These are phyloP conservation scores for Lamprologus sp. DNA, from an alignment of 2,113 vertebrate genomes.

Conservation along the genomic window DNA sequence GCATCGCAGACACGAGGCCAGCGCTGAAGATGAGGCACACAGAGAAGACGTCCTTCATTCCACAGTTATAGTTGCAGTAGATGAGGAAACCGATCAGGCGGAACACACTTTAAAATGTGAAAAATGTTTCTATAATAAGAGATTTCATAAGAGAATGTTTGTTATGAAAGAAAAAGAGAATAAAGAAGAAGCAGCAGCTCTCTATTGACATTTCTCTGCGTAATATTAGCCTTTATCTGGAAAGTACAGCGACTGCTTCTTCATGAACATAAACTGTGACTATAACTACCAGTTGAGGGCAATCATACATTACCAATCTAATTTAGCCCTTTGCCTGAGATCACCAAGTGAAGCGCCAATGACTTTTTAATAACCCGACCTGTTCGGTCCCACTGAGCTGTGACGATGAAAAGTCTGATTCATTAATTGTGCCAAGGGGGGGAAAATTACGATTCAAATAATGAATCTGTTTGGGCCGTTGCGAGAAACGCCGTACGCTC, in stretches of 20 bases:
- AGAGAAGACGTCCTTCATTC: not conserved
- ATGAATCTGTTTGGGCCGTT: conserved; percentile 47
- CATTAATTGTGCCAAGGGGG: conserved; percentile 50
- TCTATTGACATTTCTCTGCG: not conserved
- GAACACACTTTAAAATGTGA: not conserved
- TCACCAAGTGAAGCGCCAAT: conserved; percentile 41
- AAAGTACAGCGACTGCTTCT: not conserved
- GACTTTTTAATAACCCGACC: conserved; percentile 65
- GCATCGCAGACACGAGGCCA: not conserved
- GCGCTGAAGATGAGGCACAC: not conserved
- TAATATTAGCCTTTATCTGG: not conserved
- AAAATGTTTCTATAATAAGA: not conserved
- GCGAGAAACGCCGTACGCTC: not conserved
- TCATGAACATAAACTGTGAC: conserved; percentile 8
- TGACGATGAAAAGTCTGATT: conserved; percentile 48
- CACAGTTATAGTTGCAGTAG: not conserved
- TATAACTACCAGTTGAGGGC: conserved; percentile 34
- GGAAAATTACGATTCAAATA: conserved; percentile 35
- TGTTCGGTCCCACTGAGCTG: conserved; percentile 43
- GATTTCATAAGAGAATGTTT: not conserved
- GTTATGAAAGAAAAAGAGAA: not conserved
- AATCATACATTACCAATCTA: conserved; percentile 48
- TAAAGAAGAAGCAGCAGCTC: not conserved
- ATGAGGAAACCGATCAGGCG: not conserved
- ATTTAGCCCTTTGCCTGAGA: conserved; percentile 43